Percentiles rank a stretch among this genome's conserved stretches.
phyloP scores from a whole-genome alignment of 2,888 invertebrate genomes.

The Sinodicranocentrus sp. region DNA sequence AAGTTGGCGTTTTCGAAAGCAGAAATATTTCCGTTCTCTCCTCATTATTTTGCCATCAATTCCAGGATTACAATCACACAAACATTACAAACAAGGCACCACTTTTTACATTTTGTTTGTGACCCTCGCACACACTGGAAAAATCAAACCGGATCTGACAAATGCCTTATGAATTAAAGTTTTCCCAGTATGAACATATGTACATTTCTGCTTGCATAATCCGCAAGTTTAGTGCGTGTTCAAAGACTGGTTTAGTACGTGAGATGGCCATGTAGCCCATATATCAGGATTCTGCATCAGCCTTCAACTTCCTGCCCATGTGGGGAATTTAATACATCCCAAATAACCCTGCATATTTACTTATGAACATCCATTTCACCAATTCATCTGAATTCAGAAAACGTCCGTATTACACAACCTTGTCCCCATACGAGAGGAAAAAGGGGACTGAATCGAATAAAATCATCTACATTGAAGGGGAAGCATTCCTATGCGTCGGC shows the following conservation, averaged over 20 bases:
- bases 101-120: not conserved
- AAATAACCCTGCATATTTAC: constrained; percentile 3
- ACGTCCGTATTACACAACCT: constrained; percentile 14
- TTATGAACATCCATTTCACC: constrained; percentile 33
- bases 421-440: constrained; percentile 10
- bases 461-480: not conserved
- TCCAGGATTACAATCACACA: not conserved
- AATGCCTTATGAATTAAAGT: constrained; percentile 5
- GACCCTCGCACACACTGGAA: constrained; percentile 1
- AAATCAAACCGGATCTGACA: constrained; percentile 33
- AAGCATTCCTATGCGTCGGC: not conserved
- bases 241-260: not conserved
- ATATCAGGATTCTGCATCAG: constrained; percentile 54
- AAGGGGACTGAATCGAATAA: constrained; percentile 11
- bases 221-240: constrained; percentile 5
- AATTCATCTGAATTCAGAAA: constrained; percentile 11
- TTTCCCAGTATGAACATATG: too few species aligned
- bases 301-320: constrained; percentile 58
- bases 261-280: constrained; percentile 33
- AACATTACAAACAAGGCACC: not conserved
- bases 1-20: not conserved
- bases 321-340: constrained; percentile 1
- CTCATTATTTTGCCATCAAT: too few species aligned
- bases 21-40: too few species aligned
- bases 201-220: constrained; percentile 6